These are phyloP conservation scores for Spodoptera picta DNA, from an alignment of 2,888 invertebrate genomes.

Conservation along the genomic window DNA sequence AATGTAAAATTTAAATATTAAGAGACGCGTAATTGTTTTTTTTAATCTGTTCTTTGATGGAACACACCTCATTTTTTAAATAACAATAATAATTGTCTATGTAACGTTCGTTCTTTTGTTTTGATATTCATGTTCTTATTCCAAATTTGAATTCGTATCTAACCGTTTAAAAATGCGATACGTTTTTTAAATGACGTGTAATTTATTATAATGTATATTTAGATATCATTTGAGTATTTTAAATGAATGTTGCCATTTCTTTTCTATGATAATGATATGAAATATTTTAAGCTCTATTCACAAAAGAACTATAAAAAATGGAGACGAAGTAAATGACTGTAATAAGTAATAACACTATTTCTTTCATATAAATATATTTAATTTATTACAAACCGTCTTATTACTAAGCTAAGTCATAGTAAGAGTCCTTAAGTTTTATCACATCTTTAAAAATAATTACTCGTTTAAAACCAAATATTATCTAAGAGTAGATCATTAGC, in stretches of 20 bases:
- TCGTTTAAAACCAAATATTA: conserved; percentile 49
- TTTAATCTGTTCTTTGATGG: conserved; percentile 50
- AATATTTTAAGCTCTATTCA: conserved; percentile 16
- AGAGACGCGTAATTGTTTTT: conserved; percentile 53
- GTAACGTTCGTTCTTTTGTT: conserved; percentile 41
- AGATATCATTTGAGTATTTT: conserved; percentile 17
- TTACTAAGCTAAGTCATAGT: conserved; percentile 32
- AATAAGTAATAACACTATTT: conserved; percentile 32
- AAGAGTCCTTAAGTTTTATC: conserved; percentile 46
- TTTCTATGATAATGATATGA: background rate
- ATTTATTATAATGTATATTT: conserved; percentile 27
- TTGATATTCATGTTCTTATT: conserved; percentile 27
- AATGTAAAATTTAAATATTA: conserved; percentile 63
- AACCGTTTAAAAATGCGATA: conserved; percentile 26
- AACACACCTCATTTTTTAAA: conserved; percentile 43
- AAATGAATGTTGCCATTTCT: conserved; percentile 15
- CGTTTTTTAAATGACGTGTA: conserved; percentile 37
- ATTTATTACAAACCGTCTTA: conserved; percentile 11
- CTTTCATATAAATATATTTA: conserved; percentile 27
- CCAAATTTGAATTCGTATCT: conserved; percentile 45
- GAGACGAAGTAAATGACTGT: conserved; percentile 26
- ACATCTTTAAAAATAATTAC: conserved; percentile 56
- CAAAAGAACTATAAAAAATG: conserved; percentile 25
- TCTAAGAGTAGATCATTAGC: conserved; percentile 54
- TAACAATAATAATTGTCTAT: conserved; percentile 46